Conservation (phyloP, 35 echinoderm and acorn worm species). For the Chiridota heheva region DNA sequence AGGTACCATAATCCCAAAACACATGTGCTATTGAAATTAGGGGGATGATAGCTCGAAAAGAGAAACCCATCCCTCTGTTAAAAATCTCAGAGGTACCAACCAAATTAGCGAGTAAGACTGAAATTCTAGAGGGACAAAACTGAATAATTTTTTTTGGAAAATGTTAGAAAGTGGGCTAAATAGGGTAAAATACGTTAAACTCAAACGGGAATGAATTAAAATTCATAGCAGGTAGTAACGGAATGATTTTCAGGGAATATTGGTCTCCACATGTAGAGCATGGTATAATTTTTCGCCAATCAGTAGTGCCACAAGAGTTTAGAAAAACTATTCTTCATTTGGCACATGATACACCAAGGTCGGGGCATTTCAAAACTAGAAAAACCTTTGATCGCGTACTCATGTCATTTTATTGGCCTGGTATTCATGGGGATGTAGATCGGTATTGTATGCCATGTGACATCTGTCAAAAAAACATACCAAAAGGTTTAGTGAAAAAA, state of each 20-base stretch:
- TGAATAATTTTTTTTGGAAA: background rate
- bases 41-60: background rate
- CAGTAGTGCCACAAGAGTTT: background rate
- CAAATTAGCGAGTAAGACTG: background rate
- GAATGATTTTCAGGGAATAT: conserved; percentile 12
- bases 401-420: no score
- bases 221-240: no score
- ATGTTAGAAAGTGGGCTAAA: background rate
- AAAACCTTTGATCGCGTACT: no score
- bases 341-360: no score
- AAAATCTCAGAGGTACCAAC: background rate
- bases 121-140: background rate
- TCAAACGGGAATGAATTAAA: no score
- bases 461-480: no score
- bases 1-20: background rate
- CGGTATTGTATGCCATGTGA: no score
- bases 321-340: background rate
- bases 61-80: background rate
- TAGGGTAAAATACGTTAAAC: no score
- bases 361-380: no score
- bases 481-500: no score
- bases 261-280: background rate
- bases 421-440: no score
- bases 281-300: conserved; percentile 10
- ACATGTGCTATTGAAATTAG: background rate